Evolutionary conservation across 2,888 invertebrate species (phyloP), one percentile per base, ranked within the genome.

Genomic region (Drosophila kuntzei): DNA sequence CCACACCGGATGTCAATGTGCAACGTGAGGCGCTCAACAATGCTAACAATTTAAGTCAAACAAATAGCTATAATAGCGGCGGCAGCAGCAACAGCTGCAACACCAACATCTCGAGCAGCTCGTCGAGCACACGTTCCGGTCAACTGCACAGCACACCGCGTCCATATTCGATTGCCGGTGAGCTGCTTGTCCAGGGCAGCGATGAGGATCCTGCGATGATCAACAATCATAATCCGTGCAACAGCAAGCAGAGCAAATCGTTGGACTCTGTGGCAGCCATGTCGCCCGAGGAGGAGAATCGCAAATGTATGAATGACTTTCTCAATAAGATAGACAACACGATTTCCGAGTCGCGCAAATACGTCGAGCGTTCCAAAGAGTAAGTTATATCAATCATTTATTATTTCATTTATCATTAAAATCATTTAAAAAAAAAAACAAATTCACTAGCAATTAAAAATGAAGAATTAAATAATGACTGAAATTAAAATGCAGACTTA

Each of bases 341-440:
- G 20, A 95, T 97, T 90, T 97, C 97, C 60, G 95, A 94, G 89
- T 96, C 96, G 53, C 97, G 96, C 91, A 96, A 95, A 92, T 96
- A 96, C 91, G 96, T 97, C 22, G 95, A 95, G 90, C 95, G 95
- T 90, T 95, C 95, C 90, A 97, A 96, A 94, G 95, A 96, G 97
- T 97, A 94, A 96, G 96, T 39, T 37, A 16, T 37, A 29, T 2
- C 20, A 20, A 20, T 20, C 29, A n/a, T n/a, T n/a, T n/a, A n/a
- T n/a, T n/a, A n/a, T n/a, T n/a, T n/a, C n/a, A n/a, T n/a, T n/a
- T n/a, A n/a, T n/a, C n/a, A n/a, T n/a, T n/a, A n/a, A n/a, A n/a
- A n/a, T n/a, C n/a, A n/a, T n/a, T n/a, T n/a, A n/a, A n/a, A n/a
- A n/a, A n/a, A n/a, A n/a, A n/a, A n/a, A n/a, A n/a, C n/a, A n/a